Conservation (phyloP, 2,113 vertebrate species). For the Centropus unirufus region DNA sequence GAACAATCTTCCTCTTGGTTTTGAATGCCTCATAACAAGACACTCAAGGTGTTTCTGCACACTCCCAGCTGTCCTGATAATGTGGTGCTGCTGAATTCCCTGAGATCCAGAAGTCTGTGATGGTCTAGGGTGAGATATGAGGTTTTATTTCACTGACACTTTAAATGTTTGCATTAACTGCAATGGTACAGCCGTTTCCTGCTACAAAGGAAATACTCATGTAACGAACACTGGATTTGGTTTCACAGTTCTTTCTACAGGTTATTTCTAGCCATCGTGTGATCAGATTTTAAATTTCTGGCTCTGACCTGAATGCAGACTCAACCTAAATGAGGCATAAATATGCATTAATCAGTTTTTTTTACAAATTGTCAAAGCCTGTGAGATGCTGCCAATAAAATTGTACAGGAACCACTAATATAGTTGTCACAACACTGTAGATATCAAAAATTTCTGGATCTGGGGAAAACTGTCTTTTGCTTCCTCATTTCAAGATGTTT, state of each 20-base stretch:
- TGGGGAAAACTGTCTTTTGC: not conserved
- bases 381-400: not conserved
- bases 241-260: not conserved
- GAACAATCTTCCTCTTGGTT: too few relatives aligned
- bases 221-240: not conserved
- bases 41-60: too few relatives aligned
- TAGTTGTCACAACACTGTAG: too few relatives aligned
- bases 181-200: not conserved
- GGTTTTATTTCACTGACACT: too few relatives aligned
- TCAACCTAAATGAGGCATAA: not conserved
- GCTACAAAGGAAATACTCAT: not conserved
- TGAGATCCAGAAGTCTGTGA: too few relatives aligned
- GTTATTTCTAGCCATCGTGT: not conserved
- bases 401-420: not conserved
- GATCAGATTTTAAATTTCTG: not conserved
- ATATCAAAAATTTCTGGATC: not conserved
- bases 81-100: too few relatives aligned
- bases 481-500: not conserved
- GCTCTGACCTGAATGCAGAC: not conserved
- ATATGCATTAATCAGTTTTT: not conserved
- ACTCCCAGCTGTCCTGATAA: too few relatives aligned
- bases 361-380: not conserved
- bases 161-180: too few relatives aligned
- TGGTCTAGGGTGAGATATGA: too few relatives aligned
- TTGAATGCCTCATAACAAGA: too few relatives aligned